These are phyloP conservation scores for Meteorus sp. DNA, from an alignment of 1,140 invertebrate genomes.

Conservation along the genomic window DNA sequence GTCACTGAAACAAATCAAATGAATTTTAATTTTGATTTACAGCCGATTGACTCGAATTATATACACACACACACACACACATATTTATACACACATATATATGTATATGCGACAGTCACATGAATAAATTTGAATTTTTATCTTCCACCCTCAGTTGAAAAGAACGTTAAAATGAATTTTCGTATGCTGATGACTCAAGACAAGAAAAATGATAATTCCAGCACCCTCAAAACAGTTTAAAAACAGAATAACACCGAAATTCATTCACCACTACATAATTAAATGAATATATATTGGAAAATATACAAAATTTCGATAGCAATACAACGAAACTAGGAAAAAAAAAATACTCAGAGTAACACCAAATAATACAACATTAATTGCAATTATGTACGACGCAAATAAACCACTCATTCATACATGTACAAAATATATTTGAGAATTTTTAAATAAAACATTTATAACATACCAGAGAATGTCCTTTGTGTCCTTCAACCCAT, in stretches of 20 bases:
- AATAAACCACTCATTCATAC: no score
- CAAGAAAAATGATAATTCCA: not conserved
- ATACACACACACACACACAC: no score
- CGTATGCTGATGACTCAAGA: not conserved
- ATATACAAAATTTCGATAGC: no score
- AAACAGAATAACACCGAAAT: not conserved
- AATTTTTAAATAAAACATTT: no score
- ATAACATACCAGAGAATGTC: no score
- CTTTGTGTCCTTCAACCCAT: no score
- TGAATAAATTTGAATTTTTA: conserved; percentile 23
- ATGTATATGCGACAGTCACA: not conserved
- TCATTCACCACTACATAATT: not conserved
- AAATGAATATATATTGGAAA: not conserved
- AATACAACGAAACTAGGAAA: not conserved
- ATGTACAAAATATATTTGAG: no score
- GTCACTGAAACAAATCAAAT: not conserved
- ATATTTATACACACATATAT: not conserved
- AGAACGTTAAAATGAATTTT: conserved; percentile 10
- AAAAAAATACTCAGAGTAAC: no score
- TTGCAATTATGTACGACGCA: no score
- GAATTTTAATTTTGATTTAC: conserved; percentile 17
- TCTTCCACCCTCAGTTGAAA: not conserved
- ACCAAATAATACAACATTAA: no score
- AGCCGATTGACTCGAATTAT: conserved; percentile 17
- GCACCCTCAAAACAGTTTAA: not conserved